Evolutionary conservation across 2,797 vertebrate species (phyloP).

Genomic region (Gouania willdenowi): DNA sequence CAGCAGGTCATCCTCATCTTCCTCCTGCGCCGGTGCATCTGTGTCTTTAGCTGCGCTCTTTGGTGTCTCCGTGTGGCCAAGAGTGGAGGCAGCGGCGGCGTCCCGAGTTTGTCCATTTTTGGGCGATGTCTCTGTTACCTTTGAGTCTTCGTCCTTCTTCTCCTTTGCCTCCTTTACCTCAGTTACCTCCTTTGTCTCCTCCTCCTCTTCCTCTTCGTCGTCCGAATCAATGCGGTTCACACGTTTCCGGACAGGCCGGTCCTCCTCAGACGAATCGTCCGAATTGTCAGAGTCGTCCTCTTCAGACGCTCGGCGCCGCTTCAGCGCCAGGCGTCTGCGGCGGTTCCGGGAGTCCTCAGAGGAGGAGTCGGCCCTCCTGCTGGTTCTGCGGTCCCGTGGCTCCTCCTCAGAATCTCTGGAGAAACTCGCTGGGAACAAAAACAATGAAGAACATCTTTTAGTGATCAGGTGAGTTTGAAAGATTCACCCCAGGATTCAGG

Average conservation of each 20-base stretch:
- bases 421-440: constrained; percentile 54
- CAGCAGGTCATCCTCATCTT: constrained; percentile 96
- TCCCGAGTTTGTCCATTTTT: constrained; percentile 90
- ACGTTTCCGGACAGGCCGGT: constrained; percentile 85
- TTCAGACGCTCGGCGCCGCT: constrained; percentile 82
- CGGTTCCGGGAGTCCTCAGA: constrained; percentile 61
- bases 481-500: no score
- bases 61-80: constrained; percentile 70
- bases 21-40: constrained; percentile 84
- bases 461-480: no score
- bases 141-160: constrained; percentile 57
- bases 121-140: constrained; percentile 82
- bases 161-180: constrained; percentile 65
- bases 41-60: constrained; percentile 82
- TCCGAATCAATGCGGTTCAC: constrained; percentile 93
- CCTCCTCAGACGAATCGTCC: constrained; percentile 77
- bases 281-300: constrained; percentile 81
- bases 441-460: no score
- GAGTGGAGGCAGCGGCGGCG: constrained; percentile 27
- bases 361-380: constrained; percentile 55
- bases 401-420: constrained; percentile 70
- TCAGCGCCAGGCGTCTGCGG: constrained; percentile 57
- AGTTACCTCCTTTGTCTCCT: not conserved
- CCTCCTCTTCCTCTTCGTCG: constrained; percentile 75
- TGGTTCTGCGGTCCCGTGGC: constrained; percentile 38